phyloP scores from a whole-genome alignment of 2,888 invertebrate genomes.

The Macrostomum cliftonense region DNA sequence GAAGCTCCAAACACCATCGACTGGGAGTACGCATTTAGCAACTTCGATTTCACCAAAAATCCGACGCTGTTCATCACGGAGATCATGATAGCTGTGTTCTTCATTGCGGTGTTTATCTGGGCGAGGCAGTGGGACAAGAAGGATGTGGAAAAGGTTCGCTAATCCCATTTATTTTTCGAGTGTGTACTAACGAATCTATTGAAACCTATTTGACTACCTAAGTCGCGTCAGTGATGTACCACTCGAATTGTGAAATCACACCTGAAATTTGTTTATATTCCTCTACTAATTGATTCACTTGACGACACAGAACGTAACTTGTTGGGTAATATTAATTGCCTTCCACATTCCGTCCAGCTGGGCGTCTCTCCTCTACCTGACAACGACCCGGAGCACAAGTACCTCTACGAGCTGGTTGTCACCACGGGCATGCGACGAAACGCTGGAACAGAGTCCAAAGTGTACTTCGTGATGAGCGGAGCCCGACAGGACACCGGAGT shows the following conservation, averaged over 20 bases:
- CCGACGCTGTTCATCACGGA: slow-evolving; percentile 39
- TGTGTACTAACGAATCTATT: no score
- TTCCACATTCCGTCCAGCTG: slow-evolving; percentile 18
- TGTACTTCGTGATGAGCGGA: slow-evolving; percentile 37
- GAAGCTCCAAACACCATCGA: slow-evolving; percentile 41
- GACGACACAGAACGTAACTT: no score
- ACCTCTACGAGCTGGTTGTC: slow-evolving; percentile 39
- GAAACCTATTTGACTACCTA: no score
- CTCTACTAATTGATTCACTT: no score
- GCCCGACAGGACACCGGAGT: slow-evolving; percentile 38
- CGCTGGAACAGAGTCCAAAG: slow-evolving; percentile 34
- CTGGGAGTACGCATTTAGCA: slow-evolving; percentile 39
- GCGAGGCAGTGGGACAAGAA: slow-evolving; percentile 37
- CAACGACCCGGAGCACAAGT: slow-evolving; percentile 37
- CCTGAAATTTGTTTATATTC: no score
- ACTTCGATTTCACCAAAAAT: slow-evolving; percentile 38
- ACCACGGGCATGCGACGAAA: slow-evolving; percentile 35
- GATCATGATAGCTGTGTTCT: slow-evolving; percentile 33
- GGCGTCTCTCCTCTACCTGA: slow-evolving; percentile 36
- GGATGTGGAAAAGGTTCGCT: slow-evolving; percentile 29
- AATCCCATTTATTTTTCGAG: no score
- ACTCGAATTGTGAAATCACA: no score
- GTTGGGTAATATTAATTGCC: no score
- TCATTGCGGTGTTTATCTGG: slow-evolving; percentile 35
- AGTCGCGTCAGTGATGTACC: no score